Conservation (phyloP, 2,113 vertebrate genomes). For the Caranx ignobilis region DNA sequence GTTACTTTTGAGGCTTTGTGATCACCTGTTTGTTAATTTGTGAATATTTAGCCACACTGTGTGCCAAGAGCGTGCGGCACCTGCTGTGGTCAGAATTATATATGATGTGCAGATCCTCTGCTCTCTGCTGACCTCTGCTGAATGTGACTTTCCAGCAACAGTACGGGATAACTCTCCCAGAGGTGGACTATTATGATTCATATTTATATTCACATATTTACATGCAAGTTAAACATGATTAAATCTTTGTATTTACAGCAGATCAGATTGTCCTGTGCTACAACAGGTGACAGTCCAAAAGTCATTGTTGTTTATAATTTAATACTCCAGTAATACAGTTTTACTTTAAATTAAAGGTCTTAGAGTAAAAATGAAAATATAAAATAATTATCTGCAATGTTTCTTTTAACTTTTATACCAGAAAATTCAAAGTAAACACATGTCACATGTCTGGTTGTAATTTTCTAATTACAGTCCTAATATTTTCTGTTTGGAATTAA, state of each 20-base stretch:
- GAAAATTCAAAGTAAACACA: too few relatives aligned
- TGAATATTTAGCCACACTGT: conserved; percentile 59
- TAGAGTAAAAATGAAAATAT: too few relatives aligned
- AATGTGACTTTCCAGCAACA: conserved; percentile 4
- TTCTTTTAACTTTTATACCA: too few relatives aligned
- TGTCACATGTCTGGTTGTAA: neutral
- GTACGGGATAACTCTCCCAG: neutral
- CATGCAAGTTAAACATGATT: neutral
- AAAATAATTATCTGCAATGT: neutral
- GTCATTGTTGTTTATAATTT: neutral
- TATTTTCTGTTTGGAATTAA: neutral
- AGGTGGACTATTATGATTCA: neutral
- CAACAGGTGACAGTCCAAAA: neutral
- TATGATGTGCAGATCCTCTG: conserved; percentile 33
- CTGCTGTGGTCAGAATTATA: conserved; percentile 26
- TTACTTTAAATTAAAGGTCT: too few relatives aligned
- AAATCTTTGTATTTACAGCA: neutral
- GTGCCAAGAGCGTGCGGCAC: conserved; percentile 50
- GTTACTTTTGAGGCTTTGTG: conserved; percentile 67
- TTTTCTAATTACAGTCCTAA: neutral
- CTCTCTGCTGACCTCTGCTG: conserved; percentile 58
- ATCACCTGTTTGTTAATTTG: conserved; percentile 81
- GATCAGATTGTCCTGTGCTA: neutral
- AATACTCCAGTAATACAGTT: too few relatives aligned
- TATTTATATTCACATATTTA: neutral